Evolutionary conservation across 2,113 vertebrate species (phyloP), one percentile per base, ranked within the genome.

Genomic region (Mola mola): DNA sequence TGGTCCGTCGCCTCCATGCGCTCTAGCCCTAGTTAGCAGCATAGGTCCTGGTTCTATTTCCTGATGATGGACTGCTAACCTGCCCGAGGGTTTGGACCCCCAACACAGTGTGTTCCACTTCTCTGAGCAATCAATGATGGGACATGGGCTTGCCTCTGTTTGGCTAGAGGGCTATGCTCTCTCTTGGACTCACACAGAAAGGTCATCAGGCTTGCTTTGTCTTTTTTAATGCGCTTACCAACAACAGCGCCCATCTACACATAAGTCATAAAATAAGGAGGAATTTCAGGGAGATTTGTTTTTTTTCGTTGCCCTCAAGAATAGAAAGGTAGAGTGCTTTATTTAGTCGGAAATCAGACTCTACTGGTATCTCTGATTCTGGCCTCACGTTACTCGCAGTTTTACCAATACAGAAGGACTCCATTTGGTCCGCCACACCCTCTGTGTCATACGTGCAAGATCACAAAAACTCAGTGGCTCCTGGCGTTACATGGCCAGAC

Each of bases 121-220:
- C 64, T 62, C 12, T 71, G 69, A 86, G 36, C 67, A 66, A 83
- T 88, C 85, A 68, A 78, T 87, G 48, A 59, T 46, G 26, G 83
- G 68, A 46, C 48, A 40, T 66, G 48, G 29, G 52, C 34, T 43
- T 66, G 7, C 22, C 25, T 36, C 24, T 66, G 36, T 37, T 37
- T 8, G 3, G 28, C 42, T 29, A 17, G 31, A 51, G n/a, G 34
- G 19, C 13, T 36, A 11, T 15, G 13, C 0, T 64, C 46, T 33
- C 21, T 36, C 9, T 17, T 8, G 13, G 3, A 2, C 38, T 66
- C 33, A 20, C 16, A 24, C 31, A 26, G 55, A 24, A 46, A 59
- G 19, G n/a, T 13, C n/a, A 10, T 49, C 29, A 28, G 51, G 11
- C 34, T 61, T 58, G 46, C 21, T 43, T 17, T 6, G 37, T 24